phyloP scores from a whole-genome alignment of 2,888 invertebrate species.

The Epinotia brunnichana region DNA sequence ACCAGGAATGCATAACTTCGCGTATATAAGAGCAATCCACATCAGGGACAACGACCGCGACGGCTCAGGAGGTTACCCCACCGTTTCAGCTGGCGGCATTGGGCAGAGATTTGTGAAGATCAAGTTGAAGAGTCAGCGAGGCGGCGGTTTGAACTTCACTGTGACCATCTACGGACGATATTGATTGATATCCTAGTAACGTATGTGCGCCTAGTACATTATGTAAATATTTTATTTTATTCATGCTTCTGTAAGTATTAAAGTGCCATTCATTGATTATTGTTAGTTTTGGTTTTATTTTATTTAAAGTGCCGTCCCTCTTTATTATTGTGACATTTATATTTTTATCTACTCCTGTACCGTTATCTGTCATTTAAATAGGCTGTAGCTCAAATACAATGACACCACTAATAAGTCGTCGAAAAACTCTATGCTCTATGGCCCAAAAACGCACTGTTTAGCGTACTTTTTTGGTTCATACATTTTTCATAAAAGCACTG shows the following conservation, averaged over 20 bases:
- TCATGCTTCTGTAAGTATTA: conserved; percentile 23
- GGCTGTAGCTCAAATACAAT: too few relatives aligned
- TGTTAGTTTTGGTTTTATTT: conserved; percentile 7
- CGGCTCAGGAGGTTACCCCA: conserved; percentile 71
- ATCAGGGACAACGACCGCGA: conserved; percentile 69
- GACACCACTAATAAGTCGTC: too few relatives aligned
- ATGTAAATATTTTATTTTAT: conserved; percentile 33
- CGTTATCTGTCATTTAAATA: too few relatives aligned
- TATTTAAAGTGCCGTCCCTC: background rate
- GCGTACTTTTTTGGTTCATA: too few relatives aligned
- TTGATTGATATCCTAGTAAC: conserved; percentile 47
- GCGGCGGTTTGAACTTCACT: conserved; percentile 73
- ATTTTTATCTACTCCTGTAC: too few relatives aligned
- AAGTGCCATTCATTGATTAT: conserved; percentile 22
- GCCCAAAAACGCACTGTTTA: too few relatives aligned
- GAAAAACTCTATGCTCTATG: too few relatives aligned
- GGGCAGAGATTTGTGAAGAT: conserved; percentile 74
- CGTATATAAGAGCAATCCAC: conserved; percentile 67
- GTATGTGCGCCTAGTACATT: conserved; percentile 50
- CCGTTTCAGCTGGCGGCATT: conserved; percentile 70
- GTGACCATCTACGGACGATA: conserved; percentile 75
- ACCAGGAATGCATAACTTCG: conserved; percentile 67
- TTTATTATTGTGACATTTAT: too few relatives aligned
- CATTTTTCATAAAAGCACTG: too few relatives aligned
- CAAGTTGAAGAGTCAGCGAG: conserved; percentile 74